phyloP scores from a whole-genome alignment of 2,888 invertebrate genomes.

The Drosophila prostipennis region DNA sequence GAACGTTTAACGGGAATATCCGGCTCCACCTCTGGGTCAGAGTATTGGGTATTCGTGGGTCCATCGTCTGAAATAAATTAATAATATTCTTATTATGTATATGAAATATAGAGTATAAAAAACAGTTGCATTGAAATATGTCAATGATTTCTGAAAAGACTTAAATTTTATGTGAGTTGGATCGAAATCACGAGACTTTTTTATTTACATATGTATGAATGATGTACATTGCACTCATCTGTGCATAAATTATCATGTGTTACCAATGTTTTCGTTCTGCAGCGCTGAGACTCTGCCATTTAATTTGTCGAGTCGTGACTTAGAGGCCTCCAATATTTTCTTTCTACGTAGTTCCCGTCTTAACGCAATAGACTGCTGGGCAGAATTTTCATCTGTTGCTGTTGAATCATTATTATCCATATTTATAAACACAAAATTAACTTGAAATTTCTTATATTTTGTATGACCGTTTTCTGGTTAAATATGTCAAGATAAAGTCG shows the following conservation, averaged over 20 bases:
- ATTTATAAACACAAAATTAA: neutral
- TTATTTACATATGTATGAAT: neutral
- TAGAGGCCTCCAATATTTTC: slow-evolving; percentile 32
- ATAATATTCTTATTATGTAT: too few relatives aligned
- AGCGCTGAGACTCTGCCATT: slow-evolving; percentile 18
- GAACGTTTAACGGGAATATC: slow-evolving; percentile 15
- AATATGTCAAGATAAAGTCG: slow-evolving; percentile 15
- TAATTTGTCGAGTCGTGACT: slow-evolving; percentile 24
- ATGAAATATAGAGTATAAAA: too few relatives aligned
- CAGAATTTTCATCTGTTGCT: neutral
- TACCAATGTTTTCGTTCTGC: slow-evolving; percentile 16
- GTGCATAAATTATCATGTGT: neutral
- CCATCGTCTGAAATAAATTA: slow-evolving; percentile 2
- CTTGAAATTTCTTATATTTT: neutral
- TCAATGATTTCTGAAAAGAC: too few relatives aligned
- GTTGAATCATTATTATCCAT: neutral
- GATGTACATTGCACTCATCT: slow-evolving; percentile 1
- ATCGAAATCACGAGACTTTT: neutral
- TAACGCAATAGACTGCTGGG: slow-evolving; percentile 14
- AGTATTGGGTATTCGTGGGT: slow-evolving; percentile 12
- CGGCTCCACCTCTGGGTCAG: slow-evolving; percentile 33
- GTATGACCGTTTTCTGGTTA: slow-evolving; percentile 3
- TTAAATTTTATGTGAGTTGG: neutral
- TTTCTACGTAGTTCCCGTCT: slow-evolving; percentile 29
- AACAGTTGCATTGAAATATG: too few relatives aligned